Evolutionary conservation across 2,888 invertebrate species (phyloP).

Genomic region (Miltochrista miniata): DNA sequence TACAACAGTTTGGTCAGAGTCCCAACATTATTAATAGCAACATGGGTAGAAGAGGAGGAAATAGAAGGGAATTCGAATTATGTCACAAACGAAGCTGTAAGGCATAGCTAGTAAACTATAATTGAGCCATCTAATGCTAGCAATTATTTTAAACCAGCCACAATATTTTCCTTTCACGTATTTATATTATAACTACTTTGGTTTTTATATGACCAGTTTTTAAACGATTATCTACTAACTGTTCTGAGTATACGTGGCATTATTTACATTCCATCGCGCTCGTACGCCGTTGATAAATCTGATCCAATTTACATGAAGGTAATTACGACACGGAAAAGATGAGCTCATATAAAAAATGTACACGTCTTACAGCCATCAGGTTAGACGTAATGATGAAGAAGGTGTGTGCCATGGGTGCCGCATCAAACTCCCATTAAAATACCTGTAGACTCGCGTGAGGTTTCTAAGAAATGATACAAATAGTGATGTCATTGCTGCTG

Average conservation of each 20-base stretch:
- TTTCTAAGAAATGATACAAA: slow-evolving; percentile 43
- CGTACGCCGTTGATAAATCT: slow-evolving; percentile 65
- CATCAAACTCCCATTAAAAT: slow-evolving; percentile 71
- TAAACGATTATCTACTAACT: neutral
- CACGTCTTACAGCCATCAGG: slow-evolving; percentile 20
- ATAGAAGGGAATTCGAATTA: no score
- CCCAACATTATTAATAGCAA: no score
- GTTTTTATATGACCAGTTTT: no score
- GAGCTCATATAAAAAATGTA: slow-evolving; percentile 30
- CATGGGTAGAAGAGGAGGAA: no score
- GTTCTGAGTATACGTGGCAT: slow-evolving; percentile 34
- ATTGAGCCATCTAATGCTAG: no score
- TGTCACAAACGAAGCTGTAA: no score
- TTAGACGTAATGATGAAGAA: slow-evolving; percentile 45
- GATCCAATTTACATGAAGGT: slow-evolving; percentile 73
- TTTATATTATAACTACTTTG: no score
- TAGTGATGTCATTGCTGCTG: slow-evolving; percentile 45
- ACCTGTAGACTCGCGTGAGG: slow-evolving; percentile 39
- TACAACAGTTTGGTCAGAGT: no score
- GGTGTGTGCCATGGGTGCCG: slow-evolving; percentile 46
- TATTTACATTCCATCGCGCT: slow-evolving; percentile 53
- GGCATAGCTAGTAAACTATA: no score
- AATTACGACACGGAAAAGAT: slow-evolving; percentile 60
- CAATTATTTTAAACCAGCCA: no score
- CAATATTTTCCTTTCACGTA: no score